Percentiles rank a stretch among this genome's conserved stretches.
Evolutionary conservation across 2,797 vertebrate species (phyloP).

Genomic region (Acropternis orthonyx): DNA sequence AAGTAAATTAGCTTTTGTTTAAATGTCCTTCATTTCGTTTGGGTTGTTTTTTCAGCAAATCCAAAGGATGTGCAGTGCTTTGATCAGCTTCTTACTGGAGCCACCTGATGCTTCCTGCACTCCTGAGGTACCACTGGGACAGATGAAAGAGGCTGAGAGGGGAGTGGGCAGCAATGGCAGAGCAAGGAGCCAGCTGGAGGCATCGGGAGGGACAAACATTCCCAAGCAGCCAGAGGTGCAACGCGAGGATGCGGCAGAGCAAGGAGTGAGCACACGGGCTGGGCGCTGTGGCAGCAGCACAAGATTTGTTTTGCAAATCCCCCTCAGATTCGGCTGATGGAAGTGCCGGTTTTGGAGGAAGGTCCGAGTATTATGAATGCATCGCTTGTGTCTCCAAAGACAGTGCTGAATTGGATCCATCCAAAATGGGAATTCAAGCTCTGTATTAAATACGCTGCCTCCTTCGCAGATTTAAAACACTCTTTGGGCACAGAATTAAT

Average conservation of each 20-base stretch:
- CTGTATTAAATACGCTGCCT: constrained; percentile 4
- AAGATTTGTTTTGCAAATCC: neutral
- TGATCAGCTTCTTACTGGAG: neutral
- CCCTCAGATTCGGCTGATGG: neutral
- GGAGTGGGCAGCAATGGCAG: neutral
- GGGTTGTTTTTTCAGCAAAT: neutral
- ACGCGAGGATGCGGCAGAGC: accelerated
- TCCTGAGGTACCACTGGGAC: neutral
- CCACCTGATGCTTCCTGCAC: neutral
- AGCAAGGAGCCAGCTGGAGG: neutral
- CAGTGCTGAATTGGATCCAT: neutral
- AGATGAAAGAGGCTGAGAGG: neutral
- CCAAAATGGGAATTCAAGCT: constrained; percentile 11
- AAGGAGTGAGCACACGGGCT: neutral
- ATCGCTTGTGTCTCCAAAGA: neutral
- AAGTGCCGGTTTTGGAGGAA: neutral
- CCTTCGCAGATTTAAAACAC: constrained; percentile 37
- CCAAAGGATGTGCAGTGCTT: neutral
- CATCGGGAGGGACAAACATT: neutral
- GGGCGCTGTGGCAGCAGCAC: neutral
- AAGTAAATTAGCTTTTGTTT: neutral
- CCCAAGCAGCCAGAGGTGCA: neutral
- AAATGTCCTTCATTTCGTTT: neutral
- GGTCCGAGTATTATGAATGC: neutral
- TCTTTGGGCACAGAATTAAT: constrained; percentile 61